Conservation (phyloP, 2,888 invertebrate species). For the Nomada lathburiana region DNA sequence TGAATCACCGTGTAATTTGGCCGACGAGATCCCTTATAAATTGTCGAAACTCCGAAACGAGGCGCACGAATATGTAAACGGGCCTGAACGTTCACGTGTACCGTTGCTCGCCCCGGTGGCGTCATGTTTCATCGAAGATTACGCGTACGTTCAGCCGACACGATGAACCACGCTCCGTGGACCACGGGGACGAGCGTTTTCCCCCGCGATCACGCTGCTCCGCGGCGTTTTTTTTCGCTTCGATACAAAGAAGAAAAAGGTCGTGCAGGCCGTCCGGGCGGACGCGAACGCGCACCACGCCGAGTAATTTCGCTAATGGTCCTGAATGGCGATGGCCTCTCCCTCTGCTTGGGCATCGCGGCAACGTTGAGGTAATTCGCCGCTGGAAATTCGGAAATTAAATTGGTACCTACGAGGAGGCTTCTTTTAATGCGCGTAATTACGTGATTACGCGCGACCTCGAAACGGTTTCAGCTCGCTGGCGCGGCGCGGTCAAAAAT, state of each 20-base stretch:
- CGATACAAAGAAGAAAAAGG: slow-evolving; percentile 69
- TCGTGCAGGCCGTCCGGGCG: slow-evolving; percentile 51
- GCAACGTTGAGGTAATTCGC: slow-evolving; percentile 75
- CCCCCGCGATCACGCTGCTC: slow-evolving; percentile 31
- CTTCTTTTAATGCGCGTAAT: slow-evolving; percentile 69
- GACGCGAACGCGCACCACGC: slow-evolving; percentile 68
- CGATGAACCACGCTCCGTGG: slow-evolving; percentile 3
- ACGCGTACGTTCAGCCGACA: background rate
- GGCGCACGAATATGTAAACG: slow-evolving; percentile 23
- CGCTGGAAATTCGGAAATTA: slow-evolving; percentile 78
- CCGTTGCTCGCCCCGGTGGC: slow-evolving; percentile 15
- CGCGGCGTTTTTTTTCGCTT: slow-evolving; percentile 63
- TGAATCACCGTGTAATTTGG: slow-evolving; percentile 46
- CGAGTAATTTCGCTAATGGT: slow-evolving; percentile 83
- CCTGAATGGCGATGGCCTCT: slow-evolving; percentile 70
- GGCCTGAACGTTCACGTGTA: background rate
- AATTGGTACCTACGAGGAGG: slow-evolving; percentile 78
- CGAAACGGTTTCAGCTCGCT: slow-evolving; percentile 74
- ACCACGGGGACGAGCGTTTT: background rate
- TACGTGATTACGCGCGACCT: slow-evolving; percentile 78
- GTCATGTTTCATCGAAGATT: slow-evolving; percentile 50
- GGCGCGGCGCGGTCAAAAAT: slow-evolving; percentile 56
- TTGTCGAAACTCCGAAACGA: slow-evolving; percentile 40
- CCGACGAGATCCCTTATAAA: slow-evolving; percentile 33
- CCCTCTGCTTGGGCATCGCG: slow-evolving; percentile 34